phyloP scores from a whole-genome alignment of 2,888 invertebrate species.

The Drosophila lutescens region DNA sequence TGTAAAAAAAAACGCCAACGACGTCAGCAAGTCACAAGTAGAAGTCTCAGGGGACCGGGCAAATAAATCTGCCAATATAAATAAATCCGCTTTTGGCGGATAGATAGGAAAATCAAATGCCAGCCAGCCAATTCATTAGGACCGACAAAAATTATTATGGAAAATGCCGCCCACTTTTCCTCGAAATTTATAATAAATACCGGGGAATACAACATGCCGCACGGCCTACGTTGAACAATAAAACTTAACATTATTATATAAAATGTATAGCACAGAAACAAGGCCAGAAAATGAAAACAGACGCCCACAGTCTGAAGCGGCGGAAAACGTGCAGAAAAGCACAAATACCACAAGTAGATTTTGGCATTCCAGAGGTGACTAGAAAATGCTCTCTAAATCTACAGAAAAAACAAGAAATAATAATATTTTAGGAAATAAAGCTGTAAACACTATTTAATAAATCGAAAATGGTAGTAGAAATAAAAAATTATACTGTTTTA shows the following conservation, averaged over 20 bases:
- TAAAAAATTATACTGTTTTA: background rate
- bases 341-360: conserved; percentile 11
- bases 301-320: conserved; percentile 33
- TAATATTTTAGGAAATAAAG: background rate
- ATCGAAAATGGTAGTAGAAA: background rate
- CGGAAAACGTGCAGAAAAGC: conserved; percentile 40
- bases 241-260: conserved; percentile 46
- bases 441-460: too few relatives aligned
- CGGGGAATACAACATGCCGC: conserved; percentile 37
- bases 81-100: conserved; percentile 38
- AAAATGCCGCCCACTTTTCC: conserved; percentile 48
- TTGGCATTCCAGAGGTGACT: conserved; percentile 1
- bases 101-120: conserved; percentile 43
- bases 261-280: conserved; percentile 29
- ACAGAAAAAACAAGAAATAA: background rate
- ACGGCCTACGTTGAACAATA: conserved; percentile 44
- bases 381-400: background rate
- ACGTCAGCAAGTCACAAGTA: conserved; percentile 54
- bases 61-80: conserved; percentile 47
- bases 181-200: conserved; percentile 38
- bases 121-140: conserved; percentile 40
- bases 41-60: conserved; percentile 5
- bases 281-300: conserved; percentile 41
- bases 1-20: conserved; percentile 33
- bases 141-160: conserved; percentile 44